Conservation (phyloP, 2,113 vertebrate species). For the Mus musculus region GRCm39 chr3:141828501-141829000, state of each 20-base stretch:
- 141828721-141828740: not conserved
- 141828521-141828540: slow-evolving; percentile 13
- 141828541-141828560: slow-evolving; percentile 36
- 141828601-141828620: not conserved
- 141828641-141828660: not conserved
- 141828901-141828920: not conserved
- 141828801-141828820: not conserved
- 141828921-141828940: not conserved
- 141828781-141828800: not conserved
- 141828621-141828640: slow-evolving; percentile 11
- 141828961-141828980: not conserved
- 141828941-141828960: not conserved
- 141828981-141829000: not conserved
- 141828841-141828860: not conserved
- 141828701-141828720: slow-evolving; percentile 11
- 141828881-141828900: not conserved
- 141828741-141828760: not conserved
- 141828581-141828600: not conserved
- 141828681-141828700: not conserved
- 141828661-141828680: slow-evolving; percentile 36
- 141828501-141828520: not conserved
- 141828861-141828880: not conserved
- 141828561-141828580: not conserved
- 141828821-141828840: not conserved
- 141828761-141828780: not conserved